Base-by-base conservation (phyloP, 2,797 vertebrate species). In the Ctenochaetus hawaiiensis region DNA sequence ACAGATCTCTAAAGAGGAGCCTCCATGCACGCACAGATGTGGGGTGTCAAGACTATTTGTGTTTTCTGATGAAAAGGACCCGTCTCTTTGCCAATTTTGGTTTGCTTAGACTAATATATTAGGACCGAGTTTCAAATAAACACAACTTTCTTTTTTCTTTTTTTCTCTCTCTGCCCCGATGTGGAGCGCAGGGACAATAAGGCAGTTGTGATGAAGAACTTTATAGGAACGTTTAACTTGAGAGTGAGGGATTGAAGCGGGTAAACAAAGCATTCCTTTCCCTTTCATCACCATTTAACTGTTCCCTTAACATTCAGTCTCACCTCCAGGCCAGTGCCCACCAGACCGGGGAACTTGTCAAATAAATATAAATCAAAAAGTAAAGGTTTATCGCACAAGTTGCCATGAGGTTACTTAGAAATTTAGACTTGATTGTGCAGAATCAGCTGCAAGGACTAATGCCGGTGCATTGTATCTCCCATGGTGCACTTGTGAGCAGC, bases 201-300 rank as follows among this genome's bases (percentile, higher is more conserved):
- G 81, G 77, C 72, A 30, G 88, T 88, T 81, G 85, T 86, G 87
- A 92, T 90, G 90, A 91, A 88, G 83, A 90, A 90, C 83, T 92
- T 91, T 92, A 91, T 84, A 87, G 90, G 82, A 92, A 90, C 91
- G 84, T 91, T 89, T 80, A 87, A 87, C 86, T 92, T 91, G 85
- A 93, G 91, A 90, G 82, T 86, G 92, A 92, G 83, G 88, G 93
- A 94, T 92, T 90, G 89, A 83, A 93, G 91, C 87, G 80, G 85
- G 89, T 94, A 94, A 95, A 95, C 95, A 94, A 93, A 93, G 92
- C 93, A 95, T 94, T 94, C 93, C 91, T 91, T 92, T 94, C 86
- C 90, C 84, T 94, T 94, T 93, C 91, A 93, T 95, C 93, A 93
- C 92, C 90, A 86, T 93, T 93, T 93, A 94, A 91, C 87, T 90